Conservation (phyloP, 2,113 vertebrate genomes). For the Phalacrocorax carbo region DNA sequence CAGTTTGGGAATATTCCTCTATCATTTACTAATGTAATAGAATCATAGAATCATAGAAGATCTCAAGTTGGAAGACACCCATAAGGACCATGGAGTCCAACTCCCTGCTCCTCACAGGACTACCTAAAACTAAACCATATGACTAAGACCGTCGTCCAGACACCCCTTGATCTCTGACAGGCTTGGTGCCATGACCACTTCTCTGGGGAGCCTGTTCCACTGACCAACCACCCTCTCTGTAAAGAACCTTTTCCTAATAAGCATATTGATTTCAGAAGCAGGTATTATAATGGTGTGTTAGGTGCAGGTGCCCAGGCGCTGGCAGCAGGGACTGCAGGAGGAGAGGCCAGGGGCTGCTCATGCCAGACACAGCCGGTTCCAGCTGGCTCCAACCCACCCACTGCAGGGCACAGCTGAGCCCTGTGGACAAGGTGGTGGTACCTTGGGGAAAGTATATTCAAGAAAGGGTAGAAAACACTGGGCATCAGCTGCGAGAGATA, state of each 20-base stretch:
- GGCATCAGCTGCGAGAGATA: neutral
- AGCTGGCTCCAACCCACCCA: fast-evolving
- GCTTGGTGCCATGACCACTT: too few species aligned
- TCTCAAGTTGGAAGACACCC: too few species aligned
- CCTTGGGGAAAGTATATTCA: neutral
- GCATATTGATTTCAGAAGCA: neutral
- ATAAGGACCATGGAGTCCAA: too few species aligned
- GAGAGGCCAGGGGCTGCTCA: too few species aligned
- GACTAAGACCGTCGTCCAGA: too few species aligned
- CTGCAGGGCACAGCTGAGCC: neutral
- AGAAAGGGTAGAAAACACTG: neutral
- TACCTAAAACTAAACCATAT: too few species aligned
- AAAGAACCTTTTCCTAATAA: neutral
- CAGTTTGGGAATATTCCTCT: neutral
- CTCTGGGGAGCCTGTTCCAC: too few species aligned
- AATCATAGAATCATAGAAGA: too few species aligned
- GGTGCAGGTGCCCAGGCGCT: neutral
- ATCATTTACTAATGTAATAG: neutral
- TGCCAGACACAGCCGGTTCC: neutral
- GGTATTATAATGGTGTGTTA: neutral
- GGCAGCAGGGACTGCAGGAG: neutral
- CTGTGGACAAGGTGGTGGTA: neutral
- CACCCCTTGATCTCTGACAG: too few species aligned
- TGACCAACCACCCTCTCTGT: too few species aligned
- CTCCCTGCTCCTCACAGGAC: too few species aligned